Base-by-base conservation (phyloP, 92 coral and sea anemone genomes). In the Palythoa grandiflora region DNA sequence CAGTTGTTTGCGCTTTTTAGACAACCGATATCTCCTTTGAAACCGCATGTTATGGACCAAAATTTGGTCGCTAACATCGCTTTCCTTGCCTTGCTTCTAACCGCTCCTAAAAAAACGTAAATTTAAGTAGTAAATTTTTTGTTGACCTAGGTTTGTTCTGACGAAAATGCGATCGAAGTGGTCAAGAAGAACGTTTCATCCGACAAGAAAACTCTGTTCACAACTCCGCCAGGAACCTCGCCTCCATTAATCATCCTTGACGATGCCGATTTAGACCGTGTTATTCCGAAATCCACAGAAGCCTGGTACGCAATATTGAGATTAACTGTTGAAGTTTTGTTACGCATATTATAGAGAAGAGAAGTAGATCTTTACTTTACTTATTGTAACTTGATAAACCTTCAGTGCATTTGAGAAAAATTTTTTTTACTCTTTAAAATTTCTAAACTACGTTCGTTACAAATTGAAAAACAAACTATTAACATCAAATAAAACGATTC, bases 241-340 rank as follows among this genome's bases (percentile, higher is more conserved):
- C 86, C 86, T 5, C 40, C 75, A 66, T 44, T 81, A 50, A 47
- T 81, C n/a, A 47, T 81, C 21, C 44, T 81, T 61, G 86, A 81
- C 0, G 86, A 81, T 61, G 86, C 86, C 20, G 86, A 81, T 50
- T 66, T 81, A 37, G 86, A 81, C 55, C 38, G 85, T 37, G 75
- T 70, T 9, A 81, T 81, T 13, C 44, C 63, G 75, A 20, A 53
- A 63, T 75, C 86, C 7, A 66, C 39, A 11, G 75, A 81, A n/a
- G 86, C 86, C 61, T 81, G 86, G 86, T 81, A 79, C 20, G 61
- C 17, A 13, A 11, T 55, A 15, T 55, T 55, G 15, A 11, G 3
- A 10, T 63, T 16, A 59, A 59, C 70, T 63, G 28, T 1, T 19
- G 17, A 10, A 63, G 9, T 17, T 63, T 63, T 63, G 17, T 55